phyloP scores from a whole-genome alignment of 2,113 vertebrate species.

The Scomber colias region DNA sequence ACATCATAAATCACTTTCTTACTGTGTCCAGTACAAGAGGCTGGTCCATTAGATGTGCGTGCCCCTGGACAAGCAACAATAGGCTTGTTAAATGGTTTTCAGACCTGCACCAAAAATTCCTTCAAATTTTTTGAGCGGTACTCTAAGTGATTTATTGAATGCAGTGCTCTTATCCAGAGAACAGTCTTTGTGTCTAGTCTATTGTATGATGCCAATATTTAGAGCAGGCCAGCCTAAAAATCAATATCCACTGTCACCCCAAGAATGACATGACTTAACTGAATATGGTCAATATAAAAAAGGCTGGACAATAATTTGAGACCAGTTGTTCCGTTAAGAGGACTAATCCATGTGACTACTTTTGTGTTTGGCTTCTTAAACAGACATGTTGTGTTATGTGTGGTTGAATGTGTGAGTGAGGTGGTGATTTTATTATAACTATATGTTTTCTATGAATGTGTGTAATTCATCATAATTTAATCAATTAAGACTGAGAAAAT shows the following conservation, averaged over 20 bases:
- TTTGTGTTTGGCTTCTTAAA: constrained; percentile 42
- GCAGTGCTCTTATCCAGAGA: constrained; percentile 53
- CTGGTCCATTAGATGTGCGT: constrained; percentile 37
- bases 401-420: constrained; percentile 6
- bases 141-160: constrained; percentile 53
- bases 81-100: constrained; percentile 48
- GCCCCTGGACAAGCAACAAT: constrained; percentile 55
- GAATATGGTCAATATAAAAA: constrained; percentile 69
- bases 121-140: constrained; percentile 52
- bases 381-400: constrained; percentile 34
- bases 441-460: neutral
- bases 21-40: constrained; percentile 31
- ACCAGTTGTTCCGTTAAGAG: constrained; percentile 57
- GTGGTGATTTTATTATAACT: neutral
- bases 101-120: constrained; percentile 49
- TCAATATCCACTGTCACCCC: constrained; percentile 76
- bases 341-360: constrained; percentile 55
- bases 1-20: constrained; percentile 39
- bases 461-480: neutral
- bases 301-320: constrained; percentile 59
- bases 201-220: constrained; percentile 69
- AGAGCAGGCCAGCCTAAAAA: constrained; percentile 63
- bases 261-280: constrained; percentile 71
- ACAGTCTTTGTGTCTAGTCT: constrained; percentile 62
- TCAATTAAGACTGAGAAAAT: neutral